Conservation (phyloP, 2,888 invertebrate genomes). For the Drosophila prolongata region DNA sequence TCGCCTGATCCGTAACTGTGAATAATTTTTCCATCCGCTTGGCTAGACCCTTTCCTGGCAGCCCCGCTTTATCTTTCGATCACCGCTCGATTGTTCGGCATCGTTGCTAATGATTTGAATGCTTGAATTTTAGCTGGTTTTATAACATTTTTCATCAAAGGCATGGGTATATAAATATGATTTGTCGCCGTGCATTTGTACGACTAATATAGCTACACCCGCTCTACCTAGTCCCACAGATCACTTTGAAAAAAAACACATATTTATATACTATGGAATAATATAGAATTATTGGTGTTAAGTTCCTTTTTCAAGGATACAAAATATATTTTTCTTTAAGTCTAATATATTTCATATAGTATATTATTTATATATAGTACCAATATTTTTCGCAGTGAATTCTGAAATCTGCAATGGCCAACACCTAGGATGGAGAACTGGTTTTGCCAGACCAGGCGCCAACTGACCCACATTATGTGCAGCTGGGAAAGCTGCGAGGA, state of each 20-base stretch:
- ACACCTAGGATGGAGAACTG: constrained; percentile 51
- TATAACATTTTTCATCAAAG: constrained; percentile 78
- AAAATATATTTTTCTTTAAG: not conserved
- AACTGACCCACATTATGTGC: constrained; percentile 67
- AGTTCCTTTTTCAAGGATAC: not conserved
- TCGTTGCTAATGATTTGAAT: constrained; percentile 82
- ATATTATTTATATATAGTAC: not conserved
- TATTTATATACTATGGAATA: too few species aligned
- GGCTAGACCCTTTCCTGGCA: constrained; percentile 6
- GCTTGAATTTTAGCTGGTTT: constrained; percentile 77
- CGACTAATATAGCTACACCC: constrained; percentile 25
- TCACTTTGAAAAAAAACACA: not conserved
- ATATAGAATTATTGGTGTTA: too few species aligned
- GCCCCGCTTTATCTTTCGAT: constrained; percentile 4
- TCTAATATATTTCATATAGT: too few species aligned
- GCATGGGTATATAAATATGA: constrained; percentile 48
- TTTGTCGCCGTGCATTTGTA: constrained; percentile 46
- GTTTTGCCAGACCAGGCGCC: constrained; percentile 65
- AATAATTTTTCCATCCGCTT: constrained; percentile 81
- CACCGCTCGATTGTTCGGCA: constrained; percentile 80
- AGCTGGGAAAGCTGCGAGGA: constrained; percentile 50
- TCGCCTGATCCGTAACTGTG: constrained; percentile 78
- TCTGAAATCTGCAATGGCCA: constrained; percentile 30
- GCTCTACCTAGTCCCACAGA: not conserved
- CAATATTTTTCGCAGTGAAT: constrained; percentile 3